These are phyloP conservation scores for Diplodus puntazzo DNA, from an alignment of 2,797 vertebrate species.

Conservation along the genomic window DNA sequence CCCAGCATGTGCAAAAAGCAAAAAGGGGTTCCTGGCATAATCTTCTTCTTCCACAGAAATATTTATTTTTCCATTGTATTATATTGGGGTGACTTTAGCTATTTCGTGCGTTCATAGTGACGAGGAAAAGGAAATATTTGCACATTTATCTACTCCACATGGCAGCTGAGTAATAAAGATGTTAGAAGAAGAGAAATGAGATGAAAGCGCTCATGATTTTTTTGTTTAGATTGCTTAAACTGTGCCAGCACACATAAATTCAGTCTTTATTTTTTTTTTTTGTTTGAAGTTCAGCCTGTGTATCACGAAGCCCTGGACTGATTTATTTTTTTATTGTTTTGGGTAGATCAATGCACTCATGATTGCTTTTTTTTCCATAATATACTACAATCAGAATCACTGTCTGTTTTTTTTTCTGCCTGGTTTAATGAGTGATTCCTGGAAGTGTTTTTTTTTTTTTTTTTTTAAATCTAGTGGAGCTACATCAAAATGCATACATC, in stretches of 20 bases:
- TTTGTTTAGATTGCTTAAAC: slow-evolving; percentile 63
- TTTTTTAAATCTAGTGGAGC: neutral
- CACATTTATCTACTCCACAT: slow-evolving; percentile 93
- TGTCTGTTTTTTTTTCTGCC: slow-evolving; percentile 12
- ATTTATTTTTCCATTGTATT: slow-evolving; percentile 85
- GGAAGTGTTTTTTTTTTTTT: too few species aligned
- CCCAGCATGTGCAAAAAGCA: slow-evolving; percentile 43
- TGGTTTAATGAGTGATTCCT: slow-evolving; percentile 20
- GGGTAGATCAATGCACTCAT: slow-evolving; percentile 24
- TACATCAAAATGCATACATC: neutral
- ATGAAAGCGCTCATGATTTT: slow-evolving; percentile 53
- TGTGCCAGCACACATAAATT: slow-evolving; percentile 52
- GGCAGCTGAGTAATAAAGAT: slow-evolving; percentile 94
- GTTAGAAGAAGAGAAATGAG: slow-evolving; percentile 41
- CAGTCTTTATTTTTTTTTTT: slow-evolving; percentile 20
- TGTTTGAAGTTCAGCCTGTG: slow-evolving; percentile 30
- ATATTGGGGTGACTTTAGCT: slow-evolving; percentile 64
- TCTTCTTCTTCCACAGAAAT: slow-evolving; percentile 73
- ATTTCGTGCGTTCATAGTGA: slow-evolving; percentile 77
- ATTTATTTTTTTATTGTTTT: slow-evolving; percentile 1
- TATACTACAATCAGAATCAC: slow-evolving; percentile 47
- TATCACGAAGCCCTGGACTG: slow-evolving; percentile 9
- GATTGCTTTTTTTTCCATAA: slow-evolving; percentile 21
- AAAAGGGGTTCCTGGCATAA: slow-evolving; percentile 47
- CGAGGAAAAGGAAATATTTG: slow-evolving; percentile 89